phyloP scores from a whole-genome alignment of 2,113 vertebrate species.

The Vidua chalybeata region DNA sequence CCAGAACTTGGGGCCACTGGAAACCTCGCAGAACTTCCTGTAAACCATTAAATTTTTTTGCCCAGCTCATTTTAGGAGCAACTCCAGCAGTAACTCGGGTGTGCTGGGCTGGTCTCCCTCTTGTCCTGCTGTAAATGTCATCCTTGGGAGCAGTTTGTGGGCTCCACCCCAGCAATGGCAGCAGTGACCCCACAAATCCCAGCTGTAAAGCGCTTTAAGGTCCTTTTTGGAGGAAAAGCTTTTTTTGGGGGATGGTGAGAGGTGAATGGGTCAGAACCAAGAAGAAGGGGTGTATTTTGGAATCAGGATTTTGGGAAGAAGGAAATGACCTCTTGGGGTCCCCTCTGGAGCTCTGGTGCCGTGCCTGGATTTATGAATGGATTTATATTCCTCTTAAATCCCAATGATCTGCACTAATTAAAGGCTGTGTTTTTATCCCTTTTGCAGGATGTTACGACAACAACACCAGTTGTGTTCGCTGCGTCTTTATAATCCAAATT shows the following conservation, averaged over 20 bases:
- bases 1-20: not conserved
- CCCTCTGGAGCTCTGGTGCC: not conserved
- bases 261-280: not conserved
- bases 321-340: not conserved
- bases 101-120: not conserved
- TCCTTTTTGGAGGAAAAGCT: not conserved
- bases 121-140: not conserved
- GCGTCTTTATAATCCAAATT: not conserved
- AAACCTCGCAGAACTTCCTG: not conserved
- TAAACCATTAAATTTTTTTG: not conserved
- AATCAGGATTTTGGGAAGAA: not conserved
- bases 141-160: not conserved
- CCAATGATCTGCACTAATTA: not conserved
- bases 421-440: not conserved
- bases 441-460: not conserved
- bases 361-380: not conserved
- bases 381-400: not conserved
- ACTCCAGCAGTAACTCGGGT: fast-evolving
- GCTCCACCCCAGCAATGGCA: not conserved
- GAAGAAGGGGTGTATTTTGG: not conserved
- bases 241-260: not conserved
- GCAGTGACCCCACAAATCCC: not conserved
- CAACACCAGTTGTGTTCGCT: not conserved
- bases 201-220: conserved; percentile 46
- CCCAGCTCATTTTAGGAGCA: not conserved